Percentiles rank a stretch among this genome's conserved stretches.
phyloP scores from a whole-genome alignment of 2,797 vertebrate genomes.

The Acrossocheilus fasciatus region DNA sequence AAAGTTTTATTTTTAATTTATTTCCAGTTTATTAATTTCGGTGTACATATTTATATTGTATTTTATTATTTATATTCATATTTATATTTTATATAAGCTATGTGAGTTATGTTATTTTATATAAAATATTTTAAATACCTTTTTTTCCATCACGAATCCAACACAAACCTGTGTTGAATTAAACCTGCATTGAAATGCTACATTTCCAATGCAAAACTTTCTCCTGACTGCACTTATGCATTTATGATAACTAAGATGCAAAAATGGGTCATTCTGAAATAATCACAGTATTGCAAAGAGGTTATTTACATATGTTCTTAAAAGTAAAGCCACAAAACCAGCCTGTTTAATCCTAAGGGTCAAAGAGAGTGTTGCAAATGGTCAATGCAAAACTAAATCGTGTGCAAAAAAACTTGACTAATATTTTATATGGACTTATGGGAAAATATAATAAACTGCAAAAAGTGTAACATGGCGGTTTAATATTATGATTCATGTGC shows the following conservation, averaged over 20 bases:
- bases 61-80: neutral
- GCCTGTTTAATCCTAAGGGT: constrained; percentile 16
- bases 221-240: neutral
- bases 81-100: neutral
- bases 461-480: neutral
- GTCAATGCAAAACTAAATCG: constrained; percentile 19
- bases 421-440: constrained; percentile 3
- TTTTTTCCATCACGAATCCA: neutral
- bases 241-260: neutral
- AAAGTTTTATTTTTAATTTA: neutral
- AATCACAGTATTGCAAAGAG: neutral
- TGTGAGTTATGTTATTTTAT: neutral
- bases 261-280: neutral
- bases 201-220: neutral
- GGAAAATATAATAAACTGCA: neutral
- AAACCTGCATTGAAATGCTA: neutral
- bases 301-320: neutral
- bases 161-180: neutral
- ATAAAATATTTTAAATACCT: neutral
- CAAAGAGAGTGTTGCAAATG: neutral
- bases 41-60: neutral
- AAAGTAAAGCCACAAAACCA: neutral
- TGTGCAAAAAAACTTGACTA: neutral
- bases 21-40: neutral
- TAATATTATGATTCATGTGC: constrained; percentile 16